Evolutionary conservation across 2,888 invertebrate genomes (phyloP), one percentile per base, ranked within the genome.

Genomic region (Orthosia incerta): DNA sequence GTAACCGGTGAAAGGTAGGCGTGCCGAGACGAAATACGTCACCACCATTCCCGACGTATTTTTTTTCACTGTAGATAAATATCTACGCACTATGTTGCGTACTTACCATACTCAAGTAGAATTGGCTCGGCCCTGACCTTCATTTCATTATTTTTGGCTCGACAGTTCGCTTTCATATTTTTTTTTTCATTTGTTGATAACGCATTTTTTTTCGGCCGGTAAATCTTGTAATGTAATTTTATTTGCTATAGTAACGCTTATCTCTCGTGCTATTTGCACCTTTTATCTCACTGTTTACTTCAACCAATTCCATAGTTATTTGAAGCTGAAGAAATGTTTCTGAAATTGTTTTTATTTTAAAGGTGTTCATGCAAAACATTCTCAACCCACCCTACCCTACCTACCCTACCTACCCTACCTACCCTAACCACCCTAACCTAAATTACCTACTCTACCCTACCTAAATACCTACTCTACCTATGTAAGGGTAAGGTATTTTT

Each of bases 131-230:
- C 66, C 4, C 9, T 60, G 60, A 26, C 74, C 76, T 76, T 76
- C 13, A 50, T 5, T 18, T 5, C 15, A 39, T 48, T 45, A 68
- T 55, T 76, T 55, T 76, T 74, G 69, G 60, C 74, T 76, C 48
- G 11, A 18, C 15, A 23, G 51, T 20, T 18, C 2, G n/a, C n/a
- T 67, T 74, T 39, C 0, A 31, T n/a, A n/a, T n/a, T 66, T 31
- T 23, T 3, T 53, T 60, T 68, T 76, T 67, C 53, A 18, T 39
- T n/a, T 12, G 26, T 39, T 66, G 18, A 76, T 56, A 50, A 26
- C 12, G 12, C 45, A 16, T 26, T 55, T 69, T 48, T n/a, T 23
- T 51, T 53, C 23, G 23, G 23, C 20, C 3, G 31, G 23, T 18
- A 20, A 4, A 15, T 69, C 23, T 46, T 39, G 16, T 23, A 48